phyloP scores from a whole-genome alignment of 2,113 vertebrate species.

The Stegastes partitus region DNA sequence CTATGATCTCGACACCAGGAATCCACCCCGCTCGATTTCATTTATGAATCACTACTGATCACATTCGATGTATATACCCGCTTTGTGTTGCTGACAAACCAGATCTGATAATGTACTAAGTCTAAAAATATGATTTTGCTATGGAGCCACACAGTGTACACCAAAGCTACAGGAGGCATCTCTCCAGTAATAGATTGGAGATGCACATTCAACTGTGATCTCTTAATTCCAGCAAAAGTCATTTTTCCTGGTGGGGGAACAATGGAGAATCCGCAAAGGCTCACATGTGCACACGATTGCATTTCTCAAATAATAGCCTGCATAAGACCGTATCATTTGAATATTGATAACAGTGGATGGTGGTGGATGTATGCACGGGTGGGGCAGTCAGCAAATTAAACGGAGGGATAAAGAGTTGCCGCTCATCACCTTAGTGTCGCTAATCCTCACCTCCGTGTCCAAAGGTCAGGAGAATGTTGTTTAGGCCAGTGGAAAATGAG shows the following conservation, averaged over 20 bases:
- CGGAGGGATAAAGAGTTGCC: constrained; percentile 55
- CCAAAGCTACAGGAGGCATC: constrained; percentile 17
- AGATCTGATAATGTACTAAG: not conserved
- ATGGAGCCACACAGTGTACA: not conserved
- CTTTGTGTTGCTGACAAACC: constrained; percentile 1
- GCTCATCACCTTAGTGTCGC: constrained; percentile 49
- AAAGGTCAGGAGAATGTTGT: constrained; percentile 62
- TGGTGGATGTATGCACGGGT: constrained; percentile 6
- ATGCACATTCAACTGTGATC: constrained; percentile 40
- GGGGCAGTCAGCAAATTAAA: constrained; percentile 15
- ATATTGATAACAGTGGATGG: constrained; percentile 2
- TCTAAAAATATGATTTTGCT: constrained; percentile 50
- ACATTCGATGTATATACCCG: not conserved
- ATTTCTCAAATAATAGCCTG: constrained; percentile 14
- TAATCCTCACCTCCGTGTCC: constrained; percentile 66
- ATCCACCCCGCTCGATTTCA: constrained; percentile 4
- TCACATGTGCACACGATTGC: not conserved
- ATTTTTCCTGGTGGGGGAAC: constrained; percentile 52
- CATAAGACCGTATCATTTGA: not conserved
- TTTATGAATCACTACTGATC: constrained; percentile 23
- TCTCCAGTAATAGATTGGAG: constrained; percentile 33
- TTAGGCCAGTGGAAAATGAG: constrained; percentile 74
- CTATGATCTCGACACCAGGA: not conserved
- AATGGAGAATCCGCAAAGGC: constrained; percentile 31
- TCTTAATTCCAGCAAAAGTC: constrained; percentile 55